A percentile compares a stretch with the other conserved stretches of the same genome.
These are phyloP conservation scores for Hyposmocoma kahamanoa DNA, from an alignment of 1,140 invertebrate genomes.

Conservation along the genomic window DNA sequence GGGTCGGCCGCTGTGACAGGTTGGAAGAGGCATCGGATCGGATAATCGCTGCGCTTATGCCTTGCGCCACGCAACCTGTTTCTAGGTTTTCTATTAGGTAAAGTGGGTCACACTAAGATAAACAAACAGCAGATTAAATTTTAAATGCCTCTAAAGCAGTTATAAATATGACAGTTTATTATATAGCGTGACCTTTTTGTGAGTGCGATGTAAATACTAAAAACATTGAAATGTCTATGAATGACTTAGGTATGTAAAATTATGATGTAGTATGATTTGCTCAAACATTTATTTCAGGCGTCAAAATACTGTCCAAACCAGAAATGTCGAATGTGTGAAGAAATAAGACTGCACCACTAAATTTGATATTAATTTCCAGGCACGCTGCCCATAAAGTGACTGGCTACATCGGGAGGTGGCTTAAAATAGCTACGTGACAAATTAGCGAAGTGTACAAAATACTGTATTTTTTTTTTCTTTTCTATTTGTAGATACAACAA, in stretches of 20 bases:
- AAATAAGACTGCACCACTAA: neutral
- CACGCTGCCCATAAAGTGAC: conserved; percentile 34
- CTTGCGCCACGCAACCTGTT: conserved; percentile 11
- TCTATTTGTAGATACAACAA: too few species aligned
- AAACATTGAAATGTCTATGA: neutral
- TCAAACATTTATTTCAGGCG: neutral
- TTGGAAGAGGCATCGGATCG: conserved; percentile 25
- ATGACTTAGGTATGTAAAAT: neutral
- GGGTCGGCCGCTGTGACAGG: conserved; percentile 35
- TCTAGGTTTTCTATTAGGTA: conserved; percentile 39
- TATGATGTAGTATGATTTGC: neutral
- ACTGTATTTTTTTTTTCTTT: too few species aligned
- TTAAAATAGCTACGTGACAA: conserved; percentile 40
- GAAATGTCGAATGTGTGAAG: neutral
- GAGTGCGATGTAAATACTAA: neutral
- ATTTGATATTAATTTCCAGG: conserved; percentile 25
- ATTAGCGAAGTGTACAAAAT: too few species aligned
- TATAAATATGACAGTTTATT: neutral
- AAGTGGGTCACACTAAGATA: too few species aligned
- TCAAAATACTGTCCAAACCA: neutral
- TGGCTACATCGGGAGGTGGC: conserved; percentile 36
- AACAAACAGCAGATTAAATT: neutral
- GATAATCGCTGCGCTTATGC: conserved; percentile 28
- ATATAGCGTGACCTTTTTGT: neutral
- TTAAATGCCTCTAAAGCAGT: neutral